These are phyloP conservation scores for Catostomus latipinnis DNA, from an alignment of 2,797 vertebrate species.

Conservation along the genomic window DNA sequence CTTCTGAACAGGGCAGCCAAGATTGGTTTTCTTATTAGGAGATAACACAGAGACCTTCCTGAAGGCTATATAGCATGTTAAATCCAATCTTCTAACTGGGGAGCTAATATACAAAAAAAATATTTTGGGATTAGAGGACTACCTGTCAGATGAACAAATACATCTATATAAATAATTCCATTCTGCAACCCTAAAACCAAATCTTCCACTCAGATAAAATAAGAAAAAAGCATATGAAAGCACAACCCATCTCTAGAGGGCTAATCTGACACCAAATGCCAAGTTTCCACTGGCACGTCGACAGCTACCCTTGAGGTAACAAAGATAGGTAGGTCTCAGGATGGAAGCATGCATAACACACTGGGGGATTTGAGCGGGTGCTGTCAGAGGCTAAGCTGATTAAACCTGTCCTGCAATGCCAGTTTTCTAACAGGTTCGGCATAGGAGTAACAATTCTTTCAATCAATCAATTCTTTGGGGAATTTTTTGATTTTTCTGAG, in stretches of 20 bases:
- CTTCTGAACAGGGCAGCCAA: constrained; percentile 3
- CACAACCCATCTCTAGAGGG: constrained; percentile 1
- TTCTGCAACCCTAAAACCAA: constrained; percentile 12
- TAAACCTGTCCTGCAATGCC: constrained; percentile 19
- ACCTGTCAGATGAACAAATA: constrained; percentile 9
- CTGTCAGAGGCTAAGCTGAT: constrained; percentile 33
- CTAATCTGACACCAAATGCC: constrained; percentile 12
- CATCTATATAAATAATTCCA: constrained; percentile 6
- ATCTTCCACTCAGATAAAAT: constrained; percentile 1
- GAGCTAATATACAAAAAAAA: constrained; percentile 24
- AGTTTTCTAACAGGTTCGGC: background rate
- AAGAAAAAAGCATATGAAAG: constrained; percentile 23
- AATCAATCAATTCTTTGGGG: no score
- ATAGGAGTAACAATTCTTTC: background rate
- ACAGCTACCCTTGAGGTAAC: constrained; percentile 32
- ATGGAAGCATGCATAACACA: constrained; percentile 32
- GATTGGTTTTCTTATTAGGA: constrained; percentile 45
- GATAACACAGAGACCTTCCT: constrained; percentile 28
- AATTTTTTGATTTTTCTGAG: no score
- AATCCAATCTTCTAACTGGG: constrained; percentile 15
- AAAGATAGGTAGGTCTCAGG: constrained; percentile 52
- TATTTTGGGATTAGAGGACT: constrained; percentile 18
- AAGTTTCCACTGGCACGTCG: constrained; percentile 42
- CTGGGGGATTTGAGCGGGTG: constrained; percentile 5
- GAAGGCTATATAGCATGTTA: constrained; percentile 26